Evolutionary conservation across 2,797 vertebrate species (phyloP), one percentile per base, ranked within the genome.

Genomic region (Gobionotothen gibberifrons): DNA sequence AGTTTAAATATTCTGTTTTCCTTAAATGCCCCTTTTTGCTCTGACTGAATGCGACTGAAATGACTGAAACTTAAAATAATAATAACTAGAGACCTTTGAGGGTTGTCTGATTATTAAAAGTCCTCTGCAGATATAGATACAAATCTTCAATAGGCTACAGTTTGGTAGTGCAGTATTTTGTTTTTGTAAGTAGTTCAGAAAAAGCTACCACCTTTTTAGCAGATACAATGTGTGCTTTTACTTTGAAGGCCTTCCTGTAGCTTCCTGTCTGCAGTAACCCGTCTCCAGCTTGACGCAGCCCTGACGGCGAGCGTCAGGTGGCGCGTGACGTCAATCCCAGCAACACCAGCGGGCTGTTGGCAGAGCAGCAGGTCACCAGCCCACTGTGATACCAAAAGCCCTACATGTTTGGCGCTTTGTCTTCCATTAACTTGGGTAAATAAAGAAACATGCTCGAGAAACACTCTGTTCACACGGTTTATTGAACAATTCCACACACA

Each of bases 401-500:
- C 68, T 86, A 78, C 76, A 83, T 88, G 76, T 83, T 84, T 44
- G 68, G 19, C 2, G 3, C 59, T 26, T 71, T 48, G 83, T 82
- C 71, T 57, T 62, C 42, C 70, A 78, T 72, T 81, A 81, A 85
- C 64, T 59, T 42, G 16, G 29, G 8, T 17, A 21, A 21, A 6
- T n/a, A 19, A 15, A 36, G 1, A 26, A 10, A 47, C 3, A 26
- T 21, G 17, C 51, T 32, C 9, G 44, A 43, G 47, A 55, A 62
- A 72, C 42, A 5, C 70, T 89, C 74, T 79, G 86, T 91, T 91
- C 90, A 92, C 87, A 91, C 86, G 64, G 61, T 93, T 95, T 93
- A 93, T 93, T 93, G 90, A 89, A 90, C 87, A 91, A 83, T 83
- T 90, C 78, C 90, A 92, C 91, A 93, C 90, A 92, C 87, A 74